phyloP scores from a whole-genome alignment of 2,797 vertebrate genomes.

The Rhynchonycteris naso region DNA sequence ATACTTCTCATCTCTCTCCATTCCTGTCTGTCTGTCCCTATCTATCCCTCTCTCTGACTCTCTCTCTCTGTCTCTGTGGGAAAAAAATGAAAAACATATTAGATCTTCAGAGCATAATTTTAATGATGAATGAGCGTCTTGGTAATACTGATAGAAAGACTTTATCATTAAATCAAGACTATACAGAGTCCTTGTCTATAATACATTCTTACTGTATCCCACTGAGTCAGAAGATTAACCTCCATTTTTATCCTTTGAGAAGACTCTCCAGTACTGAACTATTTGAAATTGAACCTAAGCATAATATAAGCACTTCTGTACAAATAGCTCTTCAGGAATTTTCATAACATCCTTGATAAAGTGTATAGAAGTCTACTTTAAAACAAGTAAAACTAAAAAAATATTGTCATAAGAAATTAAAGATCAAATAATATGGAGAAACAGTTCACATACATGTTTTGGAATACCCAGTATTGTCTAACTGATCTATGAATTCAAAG shows the following conservation, averaged over 20 bases:
- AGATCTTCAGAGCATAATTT: slow-evolving; percentile 40
- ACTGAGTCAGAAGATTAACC: background rate
- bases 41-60: too few relatives aligned
- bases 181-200: background rate
- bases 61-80: too few relatives aligned
- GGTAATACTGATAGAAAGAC: background rate
- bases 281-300: slow-evolving; percentile 2
- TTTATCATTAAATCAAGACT: slow-evolving; percentile 41
- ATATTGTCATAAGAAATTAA: background rate
- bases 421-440: slow-evolving; percentile 6
- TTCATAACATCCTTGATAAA: background rate
- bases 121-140: slow-evolving; percentile 41
- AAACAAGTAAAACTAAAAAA: slow-evolving; percentile 49
- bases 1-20: too few relatives aligned
- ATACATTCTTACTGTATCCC: background rate
- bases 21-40: too few relatives aligned
- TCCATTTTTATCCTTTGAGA: background rate
- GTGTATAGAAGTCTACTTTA: background rate
- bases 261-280: background rate
- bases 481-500: slow-evolving; percentile 8
- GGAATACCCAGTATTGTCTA: slow-evolving; percentile 1
- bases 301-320: background rate
- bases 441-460: background rate
- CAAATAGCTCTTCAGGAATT: slow-evolving; percentile 21
- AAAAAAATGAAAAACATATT: slow-evolving; percentile 46